These are phyloP conservation scores for Apis florea DNA, from an alignment of 1,140 invertebrate species.

Conservation along the genomic window DNA sequence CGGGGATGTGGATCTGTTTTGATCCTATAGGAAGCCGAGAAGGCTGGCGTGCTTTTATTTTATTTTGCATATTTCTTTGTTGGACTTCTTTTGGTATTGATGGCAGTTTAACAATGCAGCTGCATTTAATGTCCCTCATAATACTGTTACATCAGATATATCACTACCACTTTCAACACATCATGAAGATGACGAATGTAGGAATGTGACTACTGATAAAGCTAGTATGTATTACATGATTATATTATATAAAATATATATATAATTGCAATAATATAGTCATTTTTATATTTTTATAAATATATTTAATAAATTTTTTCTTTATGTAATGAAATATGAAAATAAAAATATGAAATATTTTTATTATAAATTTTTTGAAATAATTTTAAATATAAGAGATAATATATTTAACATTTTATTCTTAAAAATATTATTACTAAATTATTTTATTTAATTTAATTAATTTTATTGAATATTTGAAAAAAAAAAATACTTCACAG, in stretches of 20 bases:
- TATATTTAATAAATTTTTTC: too few species aligned
- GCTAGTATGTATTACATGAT: slow-evolving; percentile 54
- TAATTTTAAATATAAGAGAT: background rate
- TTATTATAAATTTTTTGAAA: background rate
- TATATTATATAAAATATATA: background rate
- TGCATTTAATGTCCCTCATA: slow-evolving; percentile 66
- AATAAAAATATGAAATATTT: too few species aligned
- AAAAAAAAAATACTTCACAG: slow-evolving; percentile 44
- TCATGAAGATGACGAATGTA: slow-evolving; percentile 70
- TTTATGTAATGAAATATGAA: too few species aligned
- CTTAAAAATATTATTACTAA: background rate
- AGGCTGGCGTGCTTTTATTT: slow-evolving; percentile 72
- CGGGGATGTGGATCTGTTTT: slow-evolving; percentile 79
- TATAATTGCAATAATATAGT: background rate
- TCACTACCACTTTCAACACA: slow-evolving; percentile 69
- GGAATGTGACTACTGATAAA: slow-evolving; percentile 74
- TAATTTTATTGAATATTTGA: background rate
- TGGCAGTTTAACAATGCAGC: slow-evolving; percentile 69
- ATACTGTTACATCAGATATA: slow-evolving; percentile 69
- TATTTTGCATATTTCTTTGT: slow-evolving; percentile 71
- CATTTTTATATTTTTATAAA: background rate
- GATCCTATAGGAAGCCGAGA: slow-evolving; percentile 75
- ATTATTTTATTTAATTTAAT: background rate
- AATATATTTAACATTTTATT: background rate
- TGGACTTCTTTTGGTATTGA: slow-evolving; percentile 68